Evolutionary conservation across 2,113 vertebrate genomes (phyloP).

Genomic region (Motacilla alba): DNA sequence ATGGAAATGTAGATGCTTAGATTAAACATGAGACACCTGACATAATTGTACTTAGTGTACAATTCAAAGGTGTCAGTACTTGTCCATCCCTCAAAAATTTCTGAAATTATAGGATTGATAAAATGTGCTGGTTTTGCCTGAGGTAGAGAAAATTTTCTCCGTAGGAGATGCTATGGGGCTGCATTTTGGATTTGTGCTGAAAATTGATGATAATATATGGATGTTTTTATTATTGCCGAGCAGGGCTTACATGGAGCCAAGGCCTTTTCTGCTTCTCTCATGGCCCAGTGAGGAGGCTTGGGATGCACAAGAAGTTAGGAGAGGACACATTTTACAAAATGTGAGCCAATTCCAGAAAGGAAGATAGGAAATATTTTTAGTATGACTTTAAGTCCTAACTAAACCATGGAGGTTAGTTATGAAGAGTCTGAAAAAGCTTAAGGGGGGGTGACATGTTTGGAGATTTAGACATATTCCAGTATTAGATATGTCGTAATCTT

Average conservation of each 20-base stretch:
- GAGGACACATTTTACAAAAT: neutral
- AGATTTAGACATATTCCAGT: neutral
- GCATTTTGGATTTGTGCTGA: neutral
- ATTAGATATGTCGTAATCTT: neutral
- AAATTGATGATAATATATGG: fast-evolving
- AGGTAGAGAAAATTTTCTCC: neutral
- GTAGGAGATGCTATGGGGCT: fast-evolving
- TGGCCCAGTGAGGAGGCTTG: fast-evolving
- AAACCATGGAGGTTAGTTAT: neutral
- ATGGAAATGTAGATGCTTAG: neutral
- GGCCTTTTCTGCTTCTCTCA: neutral
- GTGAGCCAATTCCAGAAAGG: fast-evolving
- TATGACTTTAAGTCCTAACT: neutral
- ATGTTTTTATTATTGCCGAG: fast-evolving
- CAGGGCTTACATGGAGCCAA: fast-evolving
- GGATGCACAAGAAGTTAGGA: fast-evolving
- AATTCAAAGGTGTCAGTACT: fast-evolving
- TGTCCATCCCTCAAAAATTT: neutral
- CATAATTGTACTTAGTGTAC: neutral
- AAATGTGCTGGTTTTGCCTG: neutral
- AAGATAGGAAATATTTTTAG: neutral
- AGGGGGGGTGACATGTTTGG: fast-evolving
- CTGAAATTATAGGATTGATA: neutral
- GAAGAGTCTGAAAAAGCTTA: neutral
- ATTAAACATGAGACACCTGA: neutral